Base-by-base conservation (phyloP, 2,888 invertebrate species). In the Drosophila paranaensis region DNA sequence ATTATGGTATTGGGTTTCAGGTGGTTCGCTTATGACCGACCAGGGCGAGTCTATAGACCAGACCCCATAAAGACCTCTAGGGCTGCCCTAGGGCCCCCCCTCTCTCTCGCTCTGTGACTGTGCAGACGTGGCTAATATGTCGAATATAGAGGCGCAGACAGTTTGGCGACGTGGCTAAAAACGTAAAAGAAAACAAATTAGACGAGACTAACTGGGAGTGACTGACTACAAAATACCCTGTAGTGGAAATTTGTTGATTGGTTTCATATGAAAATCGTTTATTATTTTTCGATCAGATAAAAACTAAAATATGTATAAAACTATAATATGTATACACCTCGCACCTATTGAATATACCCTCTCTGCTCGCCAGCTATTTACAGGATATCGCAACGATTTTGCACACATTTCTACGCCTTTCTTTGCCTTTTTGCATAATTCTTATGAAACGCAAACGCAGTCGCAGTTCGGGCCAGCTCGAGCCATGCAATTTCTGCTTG, bases 1-100 rank as follows among this genome's bases (percentile, higher is more conserved):
- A 79, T 81, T 84, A 79, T 66, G 88, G 90, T 77, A 76, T 83
- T 57, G 54, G 69, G 69, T 90, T 89, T 62, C 89, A 82, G 50
- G n/a, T 40, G 40, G 40, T 54, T 46, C 20, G 35, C 2, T 13
- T 67, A 42, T 65, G 58, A 56, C 54, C 53, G 58, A 56, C 54
- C 53, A 43, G 56, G 14, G 10, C 45, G 35, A 33, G 56, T 2
- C 2, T 54, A 35, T 42, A 50, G 56, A 35, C 58, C 48, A 50
- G 56, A 35, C 58, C 48, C 20, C 37, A 30, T 13, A 33, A 3
- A 14, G 16, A 16, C 13, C 20, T 39, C 27, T 33, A 30, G 42
- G 27, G 13, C 13, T 33, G 48, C 20, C 50, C 50, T 16, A 50
- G 33, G 50, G 50, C 14, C 10, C 42, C 20, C 56, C 6, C 20